Percentiles rank a stretch among this genome's conserved stretches.
Conservation (phyloP, 2,797 vertebrate species). For the Esox masquinongy region DNA sequence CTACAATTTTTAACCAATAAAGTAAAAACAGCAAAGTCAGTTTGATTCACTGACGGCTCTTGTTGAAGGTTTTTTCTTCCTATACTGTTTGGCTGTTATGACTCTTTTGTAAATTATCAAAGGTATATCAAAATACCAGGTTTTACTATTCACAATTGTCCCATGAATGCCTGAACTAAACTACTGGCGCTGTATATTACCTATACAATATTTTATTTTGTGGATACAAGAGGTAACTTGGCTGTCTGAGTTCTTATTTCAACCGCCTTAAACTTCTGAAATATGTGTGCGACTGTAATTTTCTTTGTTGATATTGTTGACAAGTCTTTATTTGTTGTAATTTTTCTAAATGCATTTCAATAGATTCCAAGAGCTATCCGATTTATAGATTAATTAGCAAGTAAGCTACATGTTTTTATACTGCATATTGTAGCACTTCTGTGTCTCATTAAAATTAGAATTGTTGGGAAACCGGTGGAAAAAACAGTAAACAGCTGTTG, state of each 20-base stretch:
- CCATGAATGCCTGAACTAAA: constrained; percentile 70
- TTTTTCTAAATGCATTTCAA: constrained; percentile 75
- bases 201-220: constrained; percentile 51
- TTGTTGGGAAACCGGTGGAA: constrained; percentile 72
- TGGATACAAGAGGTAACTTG: constrained; percentile 64
- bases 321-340: constrained; percentile 71
- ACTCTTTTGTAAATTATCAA: constrained; percentile 74
- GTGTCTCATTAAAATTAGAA: constrained; percentile 76
- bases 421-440: constrained; percentile 85
- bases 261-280: constrained; percentile 84
- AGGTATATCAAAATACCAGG: constrained; percentile 65
- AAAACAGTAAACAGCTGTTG: constrained; percentile 69
- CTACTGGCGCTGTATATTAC: constrained; percentile 75
- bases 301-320: constrained; percentile 73
- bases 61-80: constrained; percentile 63
- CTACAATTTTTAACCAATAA: constrained; percentile 54
- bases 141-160: constrained; percentile 71
- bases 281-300: constrained; percentile 75
- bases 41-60: constrained; percentile 61
- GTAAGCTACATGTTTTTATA: constrained; percentile 81
- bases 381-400: constrained; percentile 78
- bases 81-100: constrained; percentile 72
- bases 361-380: constrained; percentile 75
- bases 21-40: constrained; percentile 51
- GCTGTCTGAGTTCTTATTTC: constrained; percentile 77